Evolutionary conservation across 2,113 vertebrate species (phyloP).

Genomic region (Osmerus eperlanus): DNA sequence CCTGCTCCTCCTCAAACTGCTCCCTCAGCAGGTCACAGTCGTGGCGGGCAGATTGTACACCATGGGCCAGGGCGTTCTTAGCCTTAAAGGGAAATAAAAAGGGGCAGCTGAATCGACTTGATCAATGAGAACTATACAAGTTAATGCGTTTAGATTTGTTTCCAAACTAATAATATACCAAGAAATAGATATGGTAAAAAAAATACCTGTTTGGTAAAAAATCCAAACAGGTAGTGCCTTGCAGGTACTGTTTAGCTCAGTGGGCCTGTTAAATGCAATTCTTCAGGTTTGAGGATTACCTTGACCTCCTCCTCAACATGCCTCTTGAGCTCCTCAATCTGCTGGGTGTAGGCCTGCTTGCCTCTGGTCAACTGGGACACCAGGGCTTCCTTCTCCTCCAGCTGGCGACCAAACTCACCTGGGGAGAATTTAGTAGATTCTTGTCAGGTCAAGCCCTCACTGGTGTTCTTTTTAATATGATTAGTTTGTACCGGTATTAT

Average conservation of each 20-base stretch:
- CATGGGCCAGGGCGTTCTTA: constrained; percentile 68
- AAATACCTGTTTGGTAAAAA: too few species aligned
- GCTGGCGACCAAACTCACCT: constrained; percentile 67
- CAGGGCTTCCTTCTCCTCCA: constrained; percentile 76
- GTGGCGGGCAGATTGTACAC: constrained; percentile 66
- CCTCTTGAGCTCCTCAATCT: constrained; percentile 44
- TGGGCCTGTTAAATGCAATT: too few species aligned
- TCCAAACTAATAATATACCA: too few species aligned
- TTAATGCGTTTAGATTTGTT: too few species aligned
- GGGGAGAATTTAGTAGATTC: not conserved
- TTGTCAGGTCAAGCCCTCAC: not conserved
- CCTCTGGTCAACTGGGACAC: constrained; percentile 54
- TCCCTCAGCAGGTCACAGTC: constrained; percentile 71
- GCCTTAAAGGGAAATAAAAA: constrained; percentile 46
- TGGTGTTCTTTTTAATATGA: not conserved
- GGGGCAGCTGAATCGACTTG: too few species aligned
- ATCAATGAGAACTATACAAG: too few species aligned
- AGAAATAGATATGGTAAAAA: too few species aligned
- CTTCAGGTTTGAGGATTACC: constrained; percentile 8
- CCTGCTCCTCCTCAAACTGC: constrained; percentile 72
- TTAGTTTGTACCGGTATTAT: too few species aligned
- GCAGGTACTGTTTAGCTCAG: too few species aligned
- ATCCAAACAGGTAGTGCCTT: too few species aligned
- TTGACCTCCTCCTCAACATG: constrained; percentile 68
- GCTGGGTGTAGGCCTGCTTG: constrained; percentile 36